phyloP scores from a whole-genome alignment of 2,797 vertebrate species.

The Pipistrellus kuhlii region DNA sequence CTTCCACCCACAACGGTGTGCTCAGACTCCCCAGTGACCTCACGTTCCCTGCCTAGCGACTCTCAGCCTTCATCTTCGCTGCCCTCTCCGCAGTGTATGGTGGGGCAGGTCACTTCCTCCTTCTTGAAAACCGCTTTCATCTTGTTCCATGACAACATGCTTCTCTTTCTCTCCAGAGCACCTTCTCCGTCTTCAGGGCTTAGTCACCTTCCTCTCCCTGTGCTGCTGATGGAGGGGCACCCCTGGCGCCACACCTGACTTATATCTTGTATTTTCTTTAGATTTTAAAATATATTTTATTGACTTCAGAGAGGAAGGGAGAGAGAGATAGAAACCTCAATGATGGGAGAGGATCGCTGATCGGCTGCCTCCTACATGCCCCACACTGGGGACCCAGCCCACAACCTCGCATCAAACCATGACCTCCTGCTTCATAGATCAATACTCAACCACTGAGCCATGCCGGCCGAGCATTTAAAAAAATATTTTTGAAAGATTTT shows the following conservation, averaged over 20 bases:
- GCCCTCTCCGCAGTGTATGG: not conserved
- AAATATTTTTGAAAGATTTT: no score
- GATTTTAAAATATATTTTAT: no score
- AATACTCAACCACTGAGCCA: no score
- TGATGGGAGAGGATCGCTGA: no score
- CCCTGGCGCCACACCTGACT: not conserved
- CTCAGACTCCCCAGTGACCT: slow-evolving; percentile 36
- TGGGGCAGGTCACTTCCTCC: slow-evolving; percentile 1
- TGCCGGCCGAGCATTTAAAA: no score
- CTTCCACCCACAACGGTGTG: not conserved
- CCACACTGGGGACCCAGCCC: no score
- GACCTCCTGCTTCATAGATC: no score
- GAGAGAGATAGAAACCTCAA: no score
- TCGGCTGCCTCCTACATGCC: no score
- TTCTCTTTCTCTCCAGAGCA: not conserved
- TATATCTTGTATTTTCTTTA: not conserved
- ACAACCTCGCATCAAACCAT: no score
- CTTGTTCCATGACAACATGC: not conserved
- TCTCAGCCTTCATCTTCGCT: not conserved
- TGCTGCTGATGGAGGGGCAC: not conserved
- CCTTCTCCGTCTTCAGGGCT: not conserved
- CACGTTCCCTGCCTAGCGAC: not conserved
- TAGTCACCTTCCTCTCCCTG: not conserved
- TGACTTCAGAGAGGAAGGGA: no score
- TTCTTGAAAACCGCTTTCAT: not conserved